Percentiles rank a stretch among this genome's conserved stretches.
phyloP scores from a whole-genome alignment of 2,888 invertebrate genomes.

The Andrena flavipes region DNA sequence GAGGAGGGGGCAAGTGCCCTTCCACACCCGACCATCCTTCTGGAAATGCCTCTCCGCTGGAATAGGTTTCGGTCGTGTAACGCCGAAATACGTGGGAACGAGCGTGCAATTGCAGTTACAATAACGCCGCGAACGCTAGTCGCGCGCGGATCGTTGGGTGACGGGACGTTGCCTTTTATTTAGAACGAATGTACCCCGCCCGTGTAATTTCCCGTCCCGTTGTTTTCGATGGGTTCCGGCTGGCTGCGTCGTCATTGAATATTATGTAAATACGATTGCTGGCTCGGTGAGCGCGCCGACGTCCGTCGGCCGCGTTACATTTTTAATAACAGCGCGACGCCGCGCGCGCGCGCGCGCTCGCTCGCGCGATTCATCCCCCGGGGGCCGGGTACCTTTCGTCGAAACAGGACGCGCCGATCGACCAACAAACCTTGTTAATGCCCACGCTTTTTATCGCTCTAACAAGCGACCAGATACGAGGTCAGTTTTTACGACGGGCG shows the following conservation, averaged over 20 bases:
- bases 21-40: conserved; percentile 30
- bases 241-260: neutral
- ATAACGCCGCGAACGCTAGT: conserved; percentile 17
- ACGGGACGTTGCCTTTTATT: conserved; percentile 9
- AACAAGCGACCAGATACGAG: neutral
- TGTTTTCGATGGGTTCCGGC: conserved; percentile 4
- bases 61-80: conserved; percentile 66
- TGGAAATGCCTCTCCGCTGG: conserved; percentile 63
- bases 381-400: neutral
- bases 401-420: neutral
- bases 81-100: conserved; percentile 12
- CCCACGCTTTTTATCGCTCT: conserved; percentile 25
- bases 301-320: conserved; percentile 18
- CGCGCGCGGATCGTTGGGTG: neutral
- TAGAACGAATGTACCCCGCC: neutral
- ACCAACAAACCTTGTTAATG: conserved; percentile 12
- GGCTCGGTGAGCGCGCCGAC: neutral
- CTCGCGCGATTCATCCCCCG: neutral
- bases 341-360: neutral
- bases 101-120: conserved; percentile 19
- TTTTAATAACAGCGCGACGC: conserved; percentile 36
- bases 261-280: conserved; percentile 3
- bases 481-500: neutral
- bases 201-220: conserved; percentile 15
- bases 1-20: conserved; percentile 53